Evolutionary conservation across 2,888 invertebrate genomes (phyloP), one percentile per base, ranked within the genome.

Genomic region (Noctua janthe): DNA sequence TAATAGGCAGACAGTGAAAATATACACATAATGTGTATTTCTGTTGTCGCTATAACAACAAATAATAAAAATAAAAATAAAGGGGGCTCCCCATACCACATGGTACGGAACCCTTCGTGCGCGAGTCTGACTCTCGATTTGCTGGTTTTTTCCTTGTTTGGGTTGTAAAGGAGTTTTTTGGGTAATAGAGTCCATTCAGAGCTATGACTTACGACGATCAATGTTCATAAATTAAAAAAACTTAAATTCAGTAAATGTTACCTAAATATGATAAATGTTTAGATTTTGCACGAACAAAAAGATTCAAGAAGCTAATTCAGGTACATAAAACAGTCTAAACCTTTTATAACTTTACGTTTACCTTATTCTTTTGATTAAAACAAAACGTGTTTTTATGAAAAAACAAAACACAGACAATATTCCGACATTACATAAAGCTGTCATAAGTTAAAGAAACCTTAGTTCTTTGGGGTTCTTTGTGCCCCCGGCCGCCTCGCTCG

Each of bases 391-490:
- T 15, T 39, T 62, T 35, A n/a, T 23, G 35, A 69, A 49, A 75
- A 35, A 39, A 54, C 8, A 72, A 71, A 8, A 71, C 66, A 51
- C 39, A 23, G 56, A 74, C n/a, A 56, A 77, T 64, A 54, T 64
- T 64, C 62, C 56, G 20, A n/a, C 35, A 80, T 82, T 56, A 73
- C 54, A 76, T 49, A 78, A 78, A 56, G 73, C 77, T 75, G 75
- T 82, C 76, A 69, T 76, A 83, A 80, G 67, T 82, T 83, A 84
- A 85, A 85, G 82, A 85, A 83, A 82, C 80, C 79, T 71, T 64
- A 76, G 83, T 82, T 89, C 90, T 91, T 91, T 90, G 89, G 89
- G 89, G 83, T 82, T 89, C 90, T 91, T 91, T 90, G 89, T 89
- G 89, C 87, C 84, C 70, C 76, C 82, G 89, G 89, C 90, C 82